Evolutionary conservation across 2,888 invertebrate species (phyloP).

Genomic region (Lamellibrachia satsuma): DNA sequence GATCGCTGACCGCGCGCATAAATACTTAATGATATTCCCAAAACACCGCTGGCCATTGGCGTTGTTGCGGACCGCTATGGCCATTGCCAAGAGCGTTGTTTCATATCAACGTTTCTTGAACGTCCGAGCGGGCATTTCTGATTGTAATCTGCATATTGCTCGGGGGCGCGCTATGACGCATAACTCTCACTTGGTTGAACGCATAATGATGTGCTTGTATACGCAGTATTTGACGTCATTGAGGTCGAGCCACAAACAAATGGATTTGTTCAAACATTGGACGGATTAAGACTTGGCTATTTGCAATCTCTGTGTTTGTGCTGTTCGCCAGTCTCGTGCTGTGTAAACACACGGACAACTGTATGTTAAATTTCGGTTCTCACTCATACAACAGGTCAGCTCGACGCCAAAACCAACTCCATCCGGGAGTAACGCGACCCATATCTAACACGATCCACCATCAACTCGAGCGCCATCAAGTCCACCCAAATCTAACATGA

Average conservation of each 20-base stretch:
- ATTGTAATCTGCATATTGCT: background rate
- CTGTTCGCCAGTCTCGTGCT: background rate
- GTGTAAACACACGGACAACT: background rate
- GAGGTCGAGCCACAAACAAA: background rate
- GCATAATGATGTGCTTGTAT: background rate
- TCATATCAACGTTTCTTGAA: conserved; percentile 5
- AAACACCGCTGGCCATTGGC: background rate
- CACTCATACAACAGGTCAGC: background rate
- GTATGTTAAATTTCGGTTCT: background rate
- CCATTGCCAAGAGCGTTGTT: background rate
- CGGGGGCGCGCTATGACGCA: background rate
- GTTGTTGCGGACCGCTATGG: background rate
- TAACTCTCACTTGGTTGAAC: background rate
- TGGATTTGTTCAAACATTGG: background rate
- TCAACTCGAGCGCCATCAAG: background rate
- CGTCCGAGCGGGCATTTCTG: background rate
- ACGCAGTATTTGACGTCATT: background rate
- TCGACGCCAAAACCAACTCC: background rate
- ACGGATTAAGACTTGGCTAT: background rate
- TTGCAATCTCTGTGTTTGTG: background rate
- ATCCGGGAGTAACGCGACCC: background rate
- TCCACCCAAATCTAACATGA: background rate
- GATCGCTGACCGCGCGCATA: background rate
- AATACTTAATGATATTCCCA: background rate
- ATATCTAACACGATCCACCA: background rate